Percentiles rank a stretch among this genome's conserved stretches.
Evolutionary conservation across 2,888 invertebrate species (phyloP).

Genomic region (Drosophila multiciliata): DNA sequence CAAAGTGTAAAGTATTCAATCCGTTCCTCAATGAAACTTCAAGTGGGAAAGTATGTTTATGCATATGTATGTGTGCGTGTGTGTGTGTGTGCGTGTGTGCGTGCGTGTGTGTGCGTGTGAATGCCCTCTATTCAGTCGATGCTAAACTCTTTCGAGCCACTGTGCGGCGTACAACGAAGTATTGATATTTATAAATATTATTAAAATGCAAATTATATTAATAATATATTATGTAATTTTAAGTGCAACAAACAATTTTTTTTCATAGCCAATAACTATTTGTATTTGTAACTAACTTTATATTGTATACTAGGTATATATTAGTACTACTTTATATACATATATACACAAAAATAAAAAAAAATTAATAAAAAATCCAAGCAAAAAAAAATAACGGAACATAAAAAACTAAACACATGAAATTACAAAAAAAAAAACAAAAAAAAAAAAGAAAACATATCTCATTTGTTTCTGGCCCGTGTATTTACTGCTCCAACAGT

Average conservation of each 20-base stretch:
- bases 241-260: slow-evolving; percentile 58
- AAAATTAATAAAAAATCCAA: not conserved
- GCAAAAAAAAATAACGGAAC: not conserved
- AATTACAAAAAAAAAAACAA: not conserved
- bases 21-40: slow-evolving; percentile 69
- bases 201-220: slow-evolving; percentile 22
- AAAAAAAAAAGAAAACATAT: slow-evolving; percentile 38
- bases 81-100: slow-evolving; percentile 8
- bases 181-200: slow-evolving; percentile 54
- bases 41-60: slow-evolving; percentile 9
- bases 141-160: slow-evolving; percentile 14
- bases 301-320: slow-evolving; percentile 31
- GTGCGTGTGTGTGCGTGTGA: not conserved
- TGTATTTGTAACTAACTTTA: slow-evolving; percentile 60
- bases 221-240: slow-evolving; percentile 66
- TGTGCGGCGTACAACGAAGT: slow-evolving; percentile 69
- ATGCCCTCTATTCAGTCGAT: not conserved
- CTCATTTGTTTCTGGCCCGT: slow-evolving; percentile 35
- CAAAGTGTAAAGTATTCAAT: slow-evolving; percentile 75
- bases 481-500: slow-evolving; percentile 11
- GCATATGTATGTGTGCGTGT: slow-evolving; percentile 1
- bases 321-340: slow-evolving; percentile 19
- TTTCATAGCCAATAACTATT: slow-evolving; percentile 70
- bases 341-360: slow-evolving; percentile 12
- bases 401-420: slow-evolving; percentile 13